Conservation (phyloP, 2,888 invertebrate species). For the Helleia helle region DNA sequence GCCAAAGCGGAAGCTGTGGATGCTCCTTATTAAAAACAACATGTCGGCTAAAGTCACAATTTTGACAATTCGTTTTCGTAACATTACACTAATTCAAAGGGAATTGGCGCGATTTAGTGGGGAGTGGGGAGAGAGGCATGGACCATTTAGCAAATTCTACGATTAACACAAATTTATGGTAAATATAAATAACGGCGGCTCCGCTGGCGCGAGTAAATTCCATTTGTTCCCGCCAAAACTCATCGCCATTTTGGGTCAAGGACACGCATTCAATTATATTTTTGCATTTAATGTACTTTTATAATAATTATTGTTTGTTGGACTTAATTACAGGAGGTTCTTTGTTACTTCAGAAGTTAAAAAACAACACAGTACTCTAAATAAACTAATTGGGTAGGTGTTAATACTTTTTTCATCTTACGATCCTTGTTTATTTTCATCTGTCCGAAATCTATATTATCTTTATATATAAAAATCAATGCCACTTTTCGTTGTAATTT, state of each 20-base stretch:
- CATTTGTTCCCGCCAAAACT: not conserved
- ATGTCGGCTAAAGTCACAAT: not conserved
- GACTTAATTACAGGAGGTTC: too few species aligned
- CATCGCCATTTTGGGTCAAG: not conserved
- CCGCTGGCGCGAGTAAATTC: slow-evolving; percentile 6
- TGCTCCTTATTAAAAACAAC: not conserved
- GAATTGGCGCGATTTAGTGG: slow-evolving; percentile 11
- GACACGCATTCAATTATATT: not conserved
- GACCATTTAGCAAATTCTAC: slow-evolving; percentile 14
- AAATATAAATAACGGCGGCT: slow-evolving; percentile 14
- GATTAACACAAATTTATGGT: slow-evolving; percentile 18
- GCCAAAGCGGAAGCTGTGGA: too few species aligned
- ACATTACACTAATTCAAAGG: slow-evolving; percentile 9
- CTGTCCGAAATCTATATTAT: too few species aligned
- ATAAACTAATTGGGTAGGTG: too few species aligned
- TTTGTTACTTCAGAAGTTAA: too few species aligned
- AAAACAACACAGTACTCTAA: too few species aligned
- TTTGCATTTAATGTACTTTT: too few species aligned
- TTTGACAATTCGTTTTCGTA: not conserved
- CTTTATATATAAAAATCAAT: too few species aligned
- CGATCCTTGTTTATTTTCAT: too few species aligned
- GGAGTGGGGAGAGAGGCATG: slow-evolving; percentile 6
- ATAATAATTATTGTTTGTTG: too few species aligned
- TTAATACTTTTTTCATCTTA: too few species aligned
- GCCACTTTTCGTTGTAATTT: too few species aligned